A percentile compares a stretch with the other conserved stretches of the same genome.
Evolutionary conservation across 2,113 vertebrate genomes (phyloP).

Genomic region (Daphoenositta chrysoptera): DNA sequence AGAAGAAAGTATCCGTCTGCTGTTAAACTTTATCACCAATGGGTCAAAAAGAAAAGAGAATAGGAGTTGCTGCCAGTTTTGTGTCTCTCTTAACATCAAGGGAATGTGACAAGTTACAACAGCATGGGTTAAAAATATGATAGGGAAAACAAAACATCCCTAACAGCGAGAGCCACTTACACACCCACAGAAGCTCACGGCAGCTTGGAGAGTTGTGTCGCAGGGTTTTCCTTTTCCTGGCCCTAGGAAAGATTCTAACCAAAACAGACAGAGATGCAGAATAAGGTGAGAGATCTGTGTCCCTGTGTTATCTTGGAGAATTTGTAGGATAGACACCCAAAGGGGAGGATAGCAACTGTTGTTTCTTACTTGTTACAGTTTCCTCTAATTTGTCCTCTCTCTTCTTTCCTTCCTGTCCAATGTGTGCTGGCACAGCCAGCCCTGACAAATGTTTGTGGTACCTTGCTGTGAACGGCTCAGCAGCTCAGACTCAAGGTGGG

Average conservation of each 20-base stretch:
- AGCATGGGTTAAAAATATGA: background rate
- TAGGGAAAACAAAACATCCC: background rate
- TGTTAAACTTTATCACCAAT: background rate
- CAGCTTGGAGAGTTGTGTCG: fast-evolving
- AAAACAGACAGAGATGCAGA: background rate
- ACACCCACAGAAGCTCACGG: fast-evolving
- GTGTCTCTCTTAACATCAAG: background rate
- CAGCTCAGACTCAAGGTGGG: background rate
- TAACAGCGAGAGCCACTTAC: background rate
- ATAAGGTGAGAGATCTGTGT: background rate
- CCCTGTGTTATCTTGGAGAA: background rate
- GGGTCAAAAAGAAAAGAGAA: background rate
- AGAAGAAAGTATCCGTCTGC: background rate
- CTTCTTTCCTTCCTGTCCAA: background rate
- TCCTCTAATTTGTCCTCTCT: background rate
- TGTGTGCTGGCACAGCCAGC: background rate
- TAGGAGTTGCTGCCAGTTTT: background rate
- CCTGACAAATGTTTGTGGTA: fast-evolving
- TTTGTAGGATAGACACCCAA: background rate
- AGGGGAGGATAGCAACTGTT: background rate
- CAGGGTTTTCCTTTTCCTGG: background rate
- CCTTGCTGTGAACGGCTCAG: background rate
- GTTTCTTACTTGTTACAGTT: background rate
- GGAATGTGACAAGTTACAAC: background rate
- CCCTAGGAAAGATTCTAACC: background rate